Base-by-base conservation (phyloP, 2,888 invertebrate species). In the Nezara viridula region DNA sequence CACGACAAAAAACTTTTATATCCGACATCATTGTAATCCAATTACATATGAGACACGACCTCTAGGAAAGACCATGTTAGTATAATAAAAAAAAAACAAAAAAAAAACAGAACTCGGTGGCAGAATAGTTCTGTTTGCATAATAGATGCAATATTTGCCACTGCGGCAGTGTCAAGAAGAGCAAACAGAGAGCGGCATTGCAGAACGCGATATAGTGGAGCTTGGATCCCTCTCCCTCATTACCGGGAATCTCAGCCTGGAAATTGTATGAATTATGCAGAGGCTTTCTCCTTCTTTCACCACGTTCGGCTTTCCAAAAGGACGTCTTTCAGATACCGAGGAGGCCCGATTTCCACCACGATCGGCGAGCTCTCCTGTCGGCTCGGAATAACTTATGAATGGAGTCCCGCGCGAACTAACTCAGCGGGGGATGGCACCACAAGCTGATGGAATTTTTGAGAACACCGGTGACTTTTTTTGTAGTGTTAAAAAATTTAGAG, bases 201-300 rank as follows among this genome's bases (percentile, higher is more conserved):
- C 60, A n/a, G 60, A 60, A 60, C 27, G 27, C 60, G 60, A 37
- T 73, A 73, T 73, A 19, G 66, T 37, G 19, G 19, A 37, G 66
- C 32, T 73, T 73, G 32, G 66, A 73, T 32, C 27, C 66, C 19
- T n/a, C 81, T 44, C 81, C n/a, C 81, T 81, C 81, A 81, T 81
- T 81, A 44, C 81, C 5, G 44, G 6, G n/a, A 81, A 81, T 81
- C 81, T 44, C 81, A 4, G 44, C 44, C 19, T 24, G 81, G 47
- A 81, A 47, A 81, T 81, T 81, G 44, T 81, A 81, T 81, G 44
- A 81, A 81, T 81, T 81, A 81, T 81, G 81, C 44, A 81, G 81
- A 19, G 44, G 44, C 44, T 81, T 44, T 81, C 81, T 73, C 81
- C 81, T 81, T 81, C 81, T 81, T 44, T 81, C 81, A 40, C 24